Percentiles rank a stretch among this genome's conserved stretches.
phyloP scores from a whole-genome alignment of 2,888 invertebrate species.

The Sarcophaga rosellei region DNA sequence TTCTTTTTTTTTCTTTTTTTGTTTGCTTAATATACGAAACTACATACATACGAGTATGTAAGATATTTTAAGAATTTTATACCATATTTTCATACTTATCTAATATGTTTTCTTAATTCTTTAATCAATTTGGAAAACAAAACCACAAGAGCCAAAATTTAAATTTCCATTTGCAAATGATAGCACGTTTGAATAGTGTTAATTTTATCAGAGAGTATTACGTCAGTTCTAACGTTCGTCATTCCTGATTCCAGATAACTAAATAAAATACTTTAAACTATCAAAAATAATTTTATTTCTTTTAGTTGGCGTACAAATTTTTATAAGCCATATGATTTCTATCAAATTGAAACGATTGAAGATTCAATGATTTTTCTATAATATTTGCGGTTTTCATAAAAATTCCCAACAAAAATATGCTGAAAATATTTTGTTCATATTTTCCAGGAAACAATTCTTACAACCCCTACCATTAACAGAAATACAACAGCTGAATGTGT shows the following conservation, averaged over 20 bases:
- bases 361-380: too few species aligned
- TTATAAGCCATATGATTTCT: neutral
- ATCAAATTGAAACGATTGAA: neutral
- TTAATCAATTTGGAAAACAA: conserved; percentile 9
- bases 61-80: neutral
- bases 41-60: too few species aligned
- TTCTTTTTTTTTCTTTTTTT: neutral
- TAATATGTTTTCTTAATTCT: conserved; percentile 1
- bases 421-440: too few species aligned
- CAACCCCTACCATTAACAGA: too few species aligned
- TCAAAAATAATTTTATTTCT: neutral
- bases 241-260: conserved; percentile 38
- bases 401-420: too few species aligned
- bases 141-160: neutral
- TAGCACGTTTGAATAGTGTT: conserved; percentile 12
- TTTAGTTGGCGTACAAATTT: neutral
- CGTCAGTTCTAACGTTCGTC: conserved; percentile 55
- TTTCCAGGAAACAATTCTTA: too few species aligned
- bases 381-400: too few species aligned
- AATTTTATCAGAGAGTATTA: conserved; percentile 35
- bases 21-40: conserved; percentile 1
- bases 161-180: conserved; percentile 1
- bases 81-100: neutral
- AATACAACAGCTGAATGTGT: too few species aligned
- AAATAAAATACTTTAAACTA: neutral